Evolutionary conservation across 2,113 vertebrate genomes (phyloP).

Genomic region (Aphyosemion australe): DNA sequence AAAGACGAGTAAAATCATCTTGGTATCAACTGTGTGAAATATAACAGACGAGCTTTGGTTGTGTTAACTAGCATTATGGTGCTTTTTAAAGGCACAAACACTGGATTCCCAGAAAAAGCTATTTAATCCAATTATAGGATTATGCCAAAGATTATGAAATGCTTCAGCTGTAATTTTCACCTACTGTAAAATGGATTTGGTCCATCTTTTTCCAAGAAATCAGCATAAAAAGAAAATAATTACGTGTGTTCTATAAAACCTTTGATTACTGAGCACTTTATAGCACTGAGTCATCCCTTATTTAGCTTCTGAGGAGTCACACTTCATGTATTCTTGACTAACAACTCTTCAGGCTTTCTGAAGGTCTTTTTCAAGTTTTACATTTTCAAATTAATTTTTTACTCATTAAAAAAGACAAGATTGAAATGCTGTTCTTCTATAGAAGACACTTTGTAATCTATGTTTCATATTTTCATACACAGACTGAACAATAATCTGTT

Average conservation of each 20-base stretch:
- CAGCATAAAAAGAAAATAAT: background rate
- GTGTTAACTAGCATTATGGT: conserved; percentile 39
- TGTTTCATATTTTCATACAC: too few relatives aligned
- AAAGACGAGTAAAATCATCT: too few relatives aligned
- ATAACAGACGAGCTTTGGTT: conserved; percentile 1
- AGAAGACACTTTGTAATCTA: too few relatives aligned
- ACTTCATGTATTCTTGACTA: background rate
- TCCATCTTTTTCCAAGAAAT: conserved; percentile 2
- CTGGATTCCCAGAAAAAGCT: background rate
- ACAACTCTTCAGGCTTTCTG: background rate
- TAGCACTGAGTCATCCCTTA: background rate
- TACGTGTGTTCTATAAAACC: background rate
- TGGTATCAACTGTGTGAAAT: background rate
- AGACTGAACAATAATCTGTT: too few relatives aligned
- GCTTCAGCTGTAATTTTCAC: conserved; percentile 23
- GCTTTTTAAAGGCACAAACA: conserved; percentile 18
- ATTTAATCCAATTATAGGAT: conserved; percentile 14
- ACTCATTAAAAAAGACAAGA: too few relatives aligned
- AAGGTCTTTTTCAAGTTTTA: background rate
- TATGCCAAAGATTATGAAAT: conserved; percentile 37
- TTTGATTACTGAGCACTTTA: background rate
- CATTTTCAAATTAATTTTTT: too few relatives aligned
- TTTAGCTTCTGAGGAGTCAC: background rate
- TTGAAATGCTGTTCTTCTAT: too few relatives aligned
- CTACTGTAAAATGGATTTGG: background rate